Percentiles rank a stretch among this genome's conserved stretches.
Conservation (phyloP, 2,888 invertebrate species). For the Chloroclysta siterata region DNA sequence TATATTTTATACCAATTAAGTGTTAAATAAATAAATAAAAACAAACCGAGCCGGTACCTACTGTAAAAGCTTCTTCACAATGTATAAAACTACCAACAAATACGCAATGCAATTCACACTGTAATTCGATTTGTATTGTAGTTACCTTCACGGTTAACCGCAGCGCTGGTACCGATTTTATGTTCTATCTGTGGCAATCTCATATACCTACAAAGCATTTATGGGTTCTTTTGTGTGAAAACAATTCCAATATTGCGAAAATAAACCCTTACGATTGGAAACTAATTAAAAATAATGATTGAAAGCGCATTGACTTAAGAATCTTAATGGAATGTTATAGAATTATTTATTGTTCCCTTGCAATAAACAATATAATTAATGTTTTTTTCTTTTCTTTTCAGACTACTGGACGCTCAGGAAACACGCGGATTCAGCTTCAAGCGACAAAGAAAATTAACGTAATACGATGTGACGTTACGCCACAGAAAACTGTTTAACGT, state of each 20-base stretch:
- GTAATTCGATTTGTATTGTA: conserved; percentile 11
- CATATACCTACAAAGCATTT: background rate
- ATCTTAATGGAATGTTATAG: no score
- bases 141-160: background rate
- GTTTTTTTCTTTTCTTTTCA: conserved; percentile 63
- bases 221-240: background rate
- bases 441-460: conserved; percentile 78
- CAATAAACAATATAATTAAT: background rate
- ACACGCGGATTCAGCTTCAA: conserved; percentile 70
- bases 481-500: background rate
- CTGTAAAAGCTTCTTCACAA: background rate
- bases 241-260: background rate
- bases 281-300: no score
- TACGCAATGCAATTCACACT: conserved; percentile 10
- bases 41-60: no score
- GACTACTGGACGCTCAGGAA: conserved; percentile 84
- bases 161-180: background rate
- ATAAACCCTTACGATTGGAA: no score
- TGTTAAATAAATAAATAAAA: no score
- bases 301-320: no score
- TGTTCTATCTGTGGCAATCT: conserved; percentile 4
- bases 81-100: background rate
- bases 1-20: no score
- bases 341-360: background rate
- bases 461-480: conserved; percentile 4